Conservation (phyloP, 1,140 invertebrate species). For the Planococcus citri region DNA sequence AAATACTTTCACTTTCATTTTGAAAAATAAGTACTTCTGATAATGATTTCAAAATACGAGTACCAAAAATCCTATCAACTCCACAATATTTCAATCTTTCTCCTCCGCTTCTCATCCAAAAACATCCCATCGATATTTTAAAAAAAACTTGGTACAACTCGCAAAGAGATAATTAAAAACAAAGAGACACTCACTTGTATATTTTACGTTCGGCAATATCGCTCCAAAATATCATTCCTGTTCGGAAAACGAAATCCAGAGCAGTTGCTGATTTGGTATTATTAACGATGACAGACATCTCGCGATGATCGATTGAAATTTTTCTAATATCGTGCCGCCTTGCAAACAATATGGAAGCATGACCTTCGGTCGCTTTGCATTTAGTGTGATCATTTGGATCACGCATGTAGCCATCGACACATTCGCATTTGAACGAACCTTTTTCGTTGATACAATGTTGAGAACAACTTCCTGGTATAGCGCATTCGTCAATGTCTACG, state of each 20-base stretch:
- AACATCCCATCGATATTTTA: no score
- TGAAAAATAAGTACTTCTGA: no score
- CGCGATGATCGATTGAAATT: slow-evolving; percentile 60
- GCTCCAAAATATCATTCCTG: slow-evolving; percentile 70
- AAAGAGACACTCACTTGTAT: slow-evolving; percentile 32
- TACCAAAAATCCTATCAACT: no score
- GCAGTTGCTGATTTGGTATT: slow-evolving; percentile 76
- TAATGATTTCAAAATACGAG: no score
- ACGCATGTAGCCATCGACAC: slow-evolving; percentile 68
- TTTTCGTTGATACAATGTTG: slow-evolving; percentile 84
- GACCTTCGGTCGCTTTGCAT: slow-evolving; percentile 65
- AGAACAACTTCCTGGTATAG: slow-evolving; percentile 75
- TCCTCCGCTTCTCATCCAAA: no score
- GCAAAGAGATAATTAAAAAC: no score
- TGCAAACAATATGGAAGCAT: slow-evolving; percentile 66
- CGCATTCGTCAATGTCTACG: slow-evolving; percentile 85
- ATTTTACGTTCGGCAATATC: slow-evolving; percentile 57
- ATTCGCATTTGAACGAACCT: slow-evolving; percentile 86
- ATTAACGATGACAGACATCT: slow-evolving; percentile 74
- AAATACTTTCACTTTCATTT: no score
- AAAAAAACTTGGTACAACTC: not conserved
- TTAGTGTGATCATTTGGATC: slow-evolving; percentile 68
- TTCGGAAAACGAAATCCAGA: slow-evolving; percentile 72
- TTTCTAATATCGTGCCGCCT: slow-evolving; percentile 74
- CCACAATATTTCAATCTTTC: no score